Evolutionary conservation across 1,140 invertebrate genomes (phyloP).

Genomic region (Drosophila arawakana): DNA sequence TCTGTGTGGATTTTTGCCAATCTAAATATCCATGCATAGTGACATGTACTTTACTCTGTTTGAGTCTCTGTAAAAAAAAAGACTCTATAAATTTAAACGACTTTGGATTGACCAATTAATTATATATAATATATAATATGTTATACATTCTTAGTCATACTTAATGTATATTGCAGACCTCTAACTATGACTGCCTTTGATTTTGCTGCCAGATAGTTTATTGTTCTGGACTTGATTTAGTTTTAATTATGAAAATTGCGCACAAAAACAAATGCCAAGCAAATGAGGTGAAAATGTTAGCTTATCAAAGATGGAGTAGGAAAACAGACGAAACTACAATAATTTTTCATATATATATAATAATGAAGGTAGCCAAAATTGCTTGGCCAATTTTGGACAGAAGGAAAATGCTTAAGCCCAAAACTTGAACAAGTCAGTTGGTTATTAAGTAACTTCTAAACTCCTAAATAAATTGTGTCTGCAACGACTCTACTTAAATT

Average conservation of each 20-base stretch:
- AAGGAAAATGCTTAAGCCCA: no score
- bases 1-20: no score
- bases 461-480: not conserved
- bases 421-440: no score
- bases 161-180: not conserved
- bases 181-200: not conserved
- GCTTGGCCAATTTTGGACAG: not conserved
- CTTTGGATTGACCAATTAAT: no score
- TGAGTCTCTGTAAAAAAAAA: no score
- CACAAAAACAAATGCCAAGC: slow-evolving; percentile 11
- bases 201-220: slow-evolving; percentile 55
- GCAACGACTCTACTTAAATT: not conserved
- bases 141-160: no score
- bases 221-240: slow-evolving; percentile 67
- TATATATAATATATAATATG: no score
- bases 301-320: slow-evolving; percentile 19
- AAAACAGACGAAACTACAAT: slow-evolving; percentile 6
- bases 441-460: no score
- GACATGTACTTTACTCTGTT: no score
- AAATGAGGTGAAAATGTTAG: slow-evolving; percentile 71
- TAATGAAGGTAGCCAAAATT: slow-evolving; percentile 28
- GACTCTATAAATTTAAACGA: no score
- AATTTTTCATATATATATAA: slow-evolving; percentile 16
- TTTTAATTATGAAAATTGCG: slow-evolving; percentile 61
- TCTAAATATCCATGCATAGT: no score